A percentile compares a stretch with the other conserved stretches of the same genome.
Evolutionary conservation across 2,888 invertebrate species (phyloP).

Genomic region (Lycaena phlaeas): DNA sequence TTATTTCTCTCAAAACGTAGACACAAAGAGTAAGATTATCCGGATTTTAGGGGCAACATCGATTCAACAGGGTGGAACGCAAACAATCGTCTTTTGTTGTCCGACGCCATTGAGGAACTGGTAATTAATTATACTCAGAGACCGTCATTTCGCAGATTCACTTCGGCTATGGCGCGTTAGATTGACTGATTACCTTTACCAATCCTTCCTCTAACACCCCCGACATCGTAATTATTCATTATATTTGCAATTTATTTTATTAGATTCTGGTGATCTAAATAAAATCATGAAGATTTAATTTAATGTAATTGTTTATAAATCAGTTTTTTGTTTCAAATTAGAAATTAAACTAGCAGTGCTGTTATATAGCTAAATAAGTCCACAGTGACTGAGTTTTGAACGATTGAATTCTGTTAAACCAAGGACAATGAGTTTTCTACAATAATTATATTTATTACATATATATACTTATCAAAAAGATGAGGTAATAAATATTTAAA

Average conservation of each 20-base stretch:
- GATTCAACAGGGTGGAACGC: conserved; percentile 45
- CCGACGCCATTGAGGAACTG: conserved; percentile 49
- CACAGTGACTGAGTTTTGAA: no score
- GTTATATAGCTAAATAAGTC: no score
- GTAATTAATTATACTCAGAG: conserved; percentile 54
- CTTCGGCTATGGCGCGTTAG: conserved; percentile 11
- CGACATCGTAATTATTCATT: conserved; percentile 12
- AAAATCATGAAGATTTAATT: no score
- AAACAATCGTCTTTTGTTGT: conserved; percentile 66
- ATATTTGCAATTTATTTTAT: conserved; percentile 2
- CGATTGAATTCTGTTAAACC: no score
- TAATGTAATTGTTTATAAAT: no score
- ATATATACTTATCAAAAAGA: no score
- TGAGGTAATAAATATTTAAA: no score
- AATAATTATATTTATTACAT: no score
- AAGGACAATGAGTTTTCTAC: no score
- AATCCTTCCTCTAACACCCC: conserved; percentile 10
- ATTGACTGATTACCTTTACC: conserved; percentile 10
- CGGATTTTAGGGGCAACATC: conserved; percentile 57
- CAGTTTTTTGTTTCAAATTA: no score
- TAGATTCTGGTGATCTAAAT: no score
- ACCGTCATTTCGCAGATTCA: conserved; percentile 21
- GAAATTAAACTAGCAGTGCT: no score
- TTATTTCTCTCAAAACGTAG: conserved; percentile 55
- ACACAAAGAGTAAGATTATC: conserved; percentile 63